Evolutionary conservation across 2,888 invertebrate genomes (phyloP).

Genomic region (Drosophila kuntzei): DNA sequence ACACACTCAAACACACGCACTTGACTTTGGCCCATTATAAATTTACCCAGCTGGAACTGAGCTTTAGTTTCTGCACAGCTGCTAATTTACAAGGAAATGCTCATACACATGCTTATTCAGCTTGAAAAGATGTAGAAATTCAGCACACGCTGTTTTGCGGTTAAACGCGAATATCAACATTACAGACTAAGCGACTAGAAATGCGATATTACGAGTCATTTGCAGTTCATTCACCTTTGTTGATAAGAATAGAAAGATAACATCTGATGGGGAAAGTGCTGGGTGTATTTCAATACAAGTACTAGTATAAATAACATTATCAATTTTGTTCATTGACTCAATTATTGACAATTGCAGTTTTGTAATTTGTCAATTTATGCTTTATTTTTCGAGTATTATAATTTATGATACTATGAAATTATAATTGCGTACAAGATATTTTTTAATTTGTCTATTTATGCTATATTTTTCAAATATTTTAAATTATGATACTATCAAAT

Average conservation of each 20-base stretch:
- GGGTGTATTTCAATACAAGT: neutral
- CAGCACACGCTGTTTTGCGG: neutral
- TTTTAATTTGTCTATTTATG: no score
- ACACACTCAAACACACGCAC: constrained; percentile 19
- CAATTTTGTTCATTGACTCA: neutral
- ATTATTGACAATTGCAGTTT: no score
- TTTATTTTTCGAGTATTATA: neutral
- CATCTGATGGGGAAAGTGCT: neutral
- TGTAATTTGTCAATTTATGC: neutral
- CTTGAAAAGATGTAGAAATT: neutral
- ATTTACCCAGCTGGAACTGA: constrained; percentile 1
- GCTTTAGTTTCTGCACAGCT: constrained; percentile 6
- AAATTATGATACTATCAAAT: no score
- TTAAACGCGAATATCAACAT: neutral
- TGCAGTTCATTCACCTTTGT: constrained; percentile 5
- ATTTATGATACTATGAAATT: neutral
- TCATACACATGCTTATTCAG: constrained; percentile 1
- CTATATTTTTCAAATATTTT: no score
- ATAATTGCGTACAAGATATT: no score
- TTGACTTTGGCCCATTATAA: constrained; percentile 14
- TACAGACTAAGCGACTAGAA: neutral
- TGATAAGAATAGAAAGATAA: constrained; percentile 2
- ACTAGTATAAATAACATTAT: neutral
- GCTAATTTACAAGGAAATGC: neutral
- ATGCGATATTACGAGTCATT: neutral